These are phyloP conservation scores for Petrocephalus sullivani DNA, from an alignment of 2,797 vertebrate genomes.

Conservation along the genomic window DNA sequence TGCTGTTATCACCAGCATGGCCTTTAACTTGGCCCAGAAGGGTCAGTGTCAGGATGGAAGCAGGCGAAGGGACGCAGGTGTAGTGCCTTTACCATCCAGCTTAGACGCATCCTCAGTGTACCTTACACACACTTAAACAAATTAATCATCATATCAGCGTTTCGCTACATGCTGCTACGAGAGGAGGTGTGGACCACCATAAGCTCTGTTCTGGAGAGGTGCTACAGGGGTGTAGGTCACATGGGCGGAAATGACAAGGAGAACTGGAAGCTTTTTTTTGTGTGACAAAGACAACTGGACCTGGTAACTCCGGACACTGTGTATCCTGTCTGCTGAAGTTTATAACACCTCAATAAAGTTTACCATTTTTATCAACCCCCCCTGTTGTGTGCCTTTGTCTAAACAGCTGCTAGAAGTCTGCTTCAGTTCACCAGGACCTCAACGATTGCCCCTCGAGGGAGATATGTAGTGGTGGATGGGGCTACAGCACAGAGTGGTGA, in stretches of 20 bases:
- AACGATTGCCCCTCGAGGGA: background rate
- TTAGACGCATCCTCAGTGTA: background rate
- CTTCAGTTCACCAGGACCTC: background rate
- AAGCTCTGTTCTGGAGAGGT: background rate
- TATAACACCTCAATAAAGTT: slow-evolving; percentile 14
- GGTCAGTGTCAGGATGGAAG: background rate
- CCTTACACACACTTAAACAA: background rate
- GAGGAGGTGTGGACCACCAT: background rate
- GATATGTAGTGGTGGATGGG: background rate
- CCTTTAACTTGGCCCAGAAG: background rate
- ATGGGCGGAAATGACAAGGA: background rate
- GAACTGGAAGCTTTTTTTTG: background rate
- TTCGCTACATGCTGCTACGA: background rate
- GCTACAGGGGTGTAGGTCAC: background rate
- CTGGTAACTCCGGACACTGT: background rate
- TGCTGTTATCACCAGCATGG: background rate
- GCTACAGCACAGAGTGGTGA: background rate
- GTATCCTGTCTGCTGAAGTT: background rate
- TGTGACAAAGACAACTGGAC: slow-evolving; percentile 16
- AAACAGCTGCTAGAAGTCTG: background rate
- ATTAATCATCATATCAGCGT: background rate
- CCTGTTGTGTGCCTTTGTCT: background rate
- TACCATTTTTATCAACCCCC: background rate
- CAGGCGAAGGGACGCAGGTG: background rate
- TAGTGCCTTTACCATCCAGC: background rate